These are phyloP conservation scores for Andrena dorsata DNA, from an alignment of 2,888 invertebrate genomes.

Conservation along the genomic window DNA sequence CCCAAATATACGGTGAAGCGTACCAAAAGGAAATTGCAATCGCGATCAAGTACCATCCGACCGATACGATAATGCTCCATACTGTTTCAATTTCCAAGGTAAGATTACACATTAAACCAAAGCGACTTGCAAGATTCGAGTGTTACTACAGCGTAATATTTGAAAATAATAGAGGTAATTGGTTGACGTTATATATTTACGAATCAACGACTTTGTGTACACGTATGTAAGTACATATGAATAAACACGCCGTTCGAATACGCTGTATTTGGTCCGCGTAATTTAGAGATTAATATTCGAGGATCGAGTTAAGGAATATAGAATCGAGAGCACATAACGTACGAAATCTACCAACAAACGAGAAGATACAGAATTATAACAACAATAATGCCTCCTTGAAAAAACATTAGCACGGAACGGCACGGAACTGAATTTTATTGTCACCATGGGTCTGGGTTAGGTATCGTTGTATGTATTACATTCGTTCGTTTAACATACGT, in stretches of 20 bases:
- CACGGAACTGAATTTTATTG: not conserved
- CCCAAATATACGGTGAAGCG: slow-evolving; percentile 80
- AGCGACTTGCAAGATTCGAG: not conserved
- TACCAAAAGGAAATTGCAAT: slow-evolving; percentile 76
- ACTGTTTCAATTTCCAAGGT: slow-evolving; percentile 29
- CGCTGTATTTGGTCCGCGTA: not conserved
- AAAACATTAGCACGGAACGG: not conserved
- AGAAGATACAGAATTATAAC: not conserved
- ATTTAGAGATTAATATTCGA: not conserved
- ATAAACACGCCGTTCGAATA: not conserved
- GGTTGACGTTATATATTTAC: not conserved
- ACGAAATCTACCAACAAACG: no score
- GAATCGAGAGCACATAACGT: not conserved
- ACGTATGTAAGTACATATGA: not conserved
- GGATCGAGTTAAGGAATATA: not conserved
- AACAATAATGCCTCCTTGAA: not conserved
- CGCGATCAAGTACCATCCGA: slow-evolving; percentile 84
- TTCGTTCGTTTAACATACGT: not conserved
- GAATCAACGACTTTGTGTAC: not conserved
- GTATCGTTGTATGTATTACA: not conserved
- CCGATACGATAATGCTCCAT: slow-evolving; percentile 74
- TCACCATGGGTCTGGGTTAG: not conserved
- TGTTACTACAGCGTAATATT: not conserved
- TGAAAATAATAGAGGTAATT: not conserved
- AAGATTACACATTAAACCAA: not conserved